Evolutionary conservation across 1,140 invertebrate species (phyloP), one percentile per base, ranked within the genome.

Genomic region (Matsumurasca onukii): DNA sequence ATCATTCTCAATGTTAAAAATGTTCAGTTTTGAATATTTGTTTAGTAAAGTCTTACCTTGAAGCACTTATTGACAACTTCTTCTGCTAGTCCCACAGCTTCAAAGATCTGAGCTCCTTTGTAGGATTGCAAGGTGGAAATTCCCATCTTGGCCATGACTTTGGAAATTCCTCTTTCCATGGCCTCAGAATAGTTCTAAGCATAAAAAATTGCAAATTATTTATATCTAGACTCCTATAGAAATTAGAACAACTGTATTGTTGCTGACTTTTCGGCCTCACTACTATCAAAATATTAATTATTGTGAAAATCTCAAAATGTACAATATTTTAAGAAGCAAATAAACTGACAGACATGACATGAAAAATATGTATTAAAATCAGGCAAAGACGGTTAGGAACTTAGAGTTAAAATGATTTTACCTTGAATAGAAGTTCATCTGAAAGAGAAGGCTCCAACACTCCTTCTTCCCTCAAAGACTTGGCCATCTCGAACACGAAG

Each of bases 101-200:
- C 98, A 79, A 99, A 99, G 73, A 99, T 99, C 82, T 99, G 98
- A 2, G 98, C 98, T 72, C 96, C 94, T 83, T 99, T 99, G 80
- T 99, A 99, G n/a, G 95, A 98, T 78, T 99, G 97, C 20, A 99
- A 81, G 0, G 97, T 99, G 49, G 95, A 98, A 76, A 99, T 99
- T 45, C 98, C 98, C 98, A 99, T 99, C 81, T 99, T 99, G 0
- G 98, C 97, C 98, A 99, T 99, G 0, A 98, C 88, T 79, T 95
- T 94, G 0, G 91, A 86, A 67, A 94, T 88, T 65, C 93, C 93
- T 13, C 89, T 86, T 76, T 93, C 91, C 75, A 93, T 86, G 3
- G 88, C 86, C 49, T 85, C 83, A 24, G 83, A 82, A 78, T 90
- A 92, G 78, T 88, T 91, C 83, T 86, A 57, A 29, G 3, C 25